Evolutionary conservation across 2,113 vertebrate species (phyloP), one percentile per base, ranked within the genome.

Genomic region (Lanius collurio): DNA sequence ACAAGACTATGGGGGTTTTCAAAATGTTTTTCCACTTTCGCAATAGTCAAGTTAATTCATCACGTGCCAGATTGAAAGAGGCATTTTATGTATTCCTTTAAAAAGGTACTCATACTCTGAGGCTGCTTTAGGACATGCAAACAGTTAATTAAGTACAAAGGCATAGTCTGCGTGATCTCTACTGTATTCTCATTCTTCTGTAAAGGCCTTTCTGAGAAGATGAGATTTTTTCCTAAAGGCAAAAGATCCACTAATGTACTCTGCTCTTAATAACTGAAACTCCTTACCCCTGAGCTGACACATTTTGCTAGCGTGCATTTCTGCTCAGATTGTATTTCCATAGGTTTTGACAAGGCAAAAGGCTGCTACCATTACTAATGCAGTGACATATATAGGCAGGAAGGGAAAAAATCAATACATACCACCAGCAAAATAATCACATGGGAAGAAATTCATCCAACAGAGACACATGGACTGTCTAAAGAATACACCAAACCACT

Each of bases 1-100:
- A 97, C 27, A 96, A 94, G 93, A 94, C 80, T 62, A 95, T 33
- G 6, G 80, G 62, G 78, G 68, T 94, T 96, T 97, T 97, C 76
- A 95, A 96, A 97, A 95, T 87, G 90, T 95, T 95, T 87, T 89
- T 95, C 88, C 47, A 95, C 93, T 96, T 97, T 90, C 73, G 21
- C 86, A 97, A 84, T 44, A 75, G 46, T 89, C 82, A 90, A 87
- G 95, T 95, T 92, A 97, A 93, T 74, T 95, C 84, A 95, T 91
- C 82, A 65, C 11, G 73, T 76, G 91, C 80, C 95, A 96, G 94
- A 97, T 12, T 50, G 47, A 95, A 97, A 96, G 77, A 81, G 68
- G 53, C 30, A 90, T 94, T 97, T 97, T 94, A 97, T 78, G 73
- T 69, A 87, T 94, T 93, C 82, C 77, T 94, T 97, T 87, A 80